These are phyloP conservation scores for Opisthograptis luteolata DNA, from an alignment of 2,888 invertebrate species.

Conservation along the genomic window DNA sequence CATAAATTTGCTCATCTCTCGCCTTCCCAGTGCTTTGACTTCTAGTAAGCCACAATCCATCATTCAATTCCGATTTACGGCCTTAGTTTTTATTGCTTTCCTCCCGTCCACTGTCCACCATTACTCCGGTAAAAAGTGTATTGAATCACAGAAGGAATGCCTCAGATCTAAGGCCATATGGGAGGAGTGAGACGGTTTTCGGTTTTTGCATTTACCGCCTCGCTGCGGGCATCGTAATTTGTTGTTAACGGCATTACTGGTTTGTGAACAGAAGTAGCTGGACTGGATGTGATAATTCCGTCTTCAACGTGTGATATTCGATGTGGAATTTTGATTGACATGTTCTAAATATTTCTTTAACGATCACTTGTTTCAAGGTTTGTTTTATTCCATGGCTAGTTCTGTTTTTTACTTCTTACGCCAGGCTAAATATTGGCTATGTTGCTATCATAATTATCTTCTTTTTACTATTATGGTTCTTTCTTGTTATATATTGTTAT, in stretches of 20 bases:
- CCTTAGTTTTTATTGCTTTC: conserved; percentile 9
- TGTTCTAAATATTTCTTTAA: not conserved
- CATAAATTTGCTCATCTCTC: not conserved
- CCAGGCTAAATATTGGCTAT: no score
- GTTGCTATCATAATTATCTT: no score
- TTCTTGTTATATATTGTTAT: no score
- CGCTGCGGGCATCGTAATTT: conserved; percentile 24
- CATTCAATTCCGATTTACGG: conserved; percentile 18
- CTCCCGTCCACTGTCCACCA: conserved; percentile 9
- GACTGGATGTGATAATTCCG: conserved; percentile 1
- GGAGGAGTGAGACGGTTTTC: conserved; percentile 24
- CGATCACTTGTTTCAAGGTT: not conserved
- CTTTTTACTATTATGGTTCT: no score
- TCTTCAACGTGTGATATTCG: not conserved
- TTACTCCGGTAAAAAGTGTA: conserved; percentile 13
- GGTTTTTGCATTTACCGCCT: conserved; percentile 17
- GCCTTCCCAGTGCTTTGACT: not conserved
- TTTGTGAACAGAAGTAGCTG: conserved; percentile 10
- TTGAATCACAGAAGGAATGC: conserved; percentile 17
- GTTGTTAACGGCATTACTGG: conserved; percentile 30
- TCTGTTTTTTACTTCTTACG: no score
- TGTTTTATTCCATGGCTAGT: no score
- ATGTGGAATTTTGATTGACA: not conserved
- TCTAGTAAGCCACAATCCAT: conserved; percentile 19
- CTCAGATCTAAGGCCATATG: conserved; percentile 9